phyloP scores from a whole-genome alignment of 2,888 invertebrate genomes.

The Rotaria sp. region DNA sequence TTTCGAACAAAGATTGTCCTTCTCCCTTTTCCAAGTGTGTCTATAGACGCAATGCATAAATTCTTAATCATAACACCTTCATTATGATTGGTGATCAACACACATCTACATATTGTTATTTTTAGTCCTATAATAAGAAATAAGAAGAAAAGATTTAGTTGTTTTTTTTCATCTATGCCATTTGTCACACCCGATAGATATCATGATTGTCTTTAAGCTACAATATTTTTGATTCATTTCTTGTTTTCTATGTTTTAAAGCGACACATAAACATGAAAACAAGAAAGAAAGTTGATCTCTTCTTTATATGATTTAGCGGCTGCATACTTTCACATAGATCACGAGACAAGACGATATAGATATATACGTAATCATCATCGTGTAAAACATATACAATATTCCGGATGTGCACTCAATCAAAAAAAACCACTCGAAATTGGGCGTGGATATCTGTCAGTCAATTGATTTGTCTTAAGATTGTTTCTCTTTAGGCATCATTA shows the following conservation, averaged over 20 bases:
- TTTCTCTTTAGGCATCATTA: constrained; percentile 29
- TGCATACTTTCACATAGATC: constrained; percentile 11
- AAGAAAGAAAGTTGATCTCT: neutral
- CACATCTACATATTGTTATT: neutral
- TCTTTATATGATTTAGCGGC: neutral
- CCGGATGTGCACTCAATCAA: constrained; percentile 22
- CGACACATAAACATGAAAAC: neutral
- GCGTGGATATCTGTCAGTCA: constrained; percentile 30
- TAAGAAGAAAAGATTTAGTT: neutral
- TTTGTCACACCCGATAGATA: constrained; percentile 16
- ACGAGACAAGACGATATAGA: neutral
- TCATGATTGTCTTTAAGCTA: neutral
- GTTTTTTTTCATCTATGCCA: constrained; percentile 13
- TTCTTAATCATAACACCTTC: constrained; percentile 1
- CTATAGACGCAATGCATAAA: constrained; percentile 2
- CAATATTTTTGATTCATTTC: neutral
- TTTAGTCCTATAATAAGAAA: neutral
- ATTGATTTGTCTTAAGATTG: constrained; percentile 16
- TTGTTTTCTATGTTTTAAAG: neutral
- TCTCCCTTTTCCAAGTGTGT: neutral
- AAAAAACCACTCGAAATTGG: constrained; percentile 20
- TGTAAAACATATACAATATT: neutral
- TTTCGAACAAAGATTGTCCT: neutral
- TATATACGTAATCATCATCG: neutral
- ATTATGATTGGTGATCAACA: neutral